Evolutionary conservation across 2,888 invertebrate species (phyloP), one percentile per base, ranked within the genome.

Genomic region (Lasioglossum marginatum): DNA sequence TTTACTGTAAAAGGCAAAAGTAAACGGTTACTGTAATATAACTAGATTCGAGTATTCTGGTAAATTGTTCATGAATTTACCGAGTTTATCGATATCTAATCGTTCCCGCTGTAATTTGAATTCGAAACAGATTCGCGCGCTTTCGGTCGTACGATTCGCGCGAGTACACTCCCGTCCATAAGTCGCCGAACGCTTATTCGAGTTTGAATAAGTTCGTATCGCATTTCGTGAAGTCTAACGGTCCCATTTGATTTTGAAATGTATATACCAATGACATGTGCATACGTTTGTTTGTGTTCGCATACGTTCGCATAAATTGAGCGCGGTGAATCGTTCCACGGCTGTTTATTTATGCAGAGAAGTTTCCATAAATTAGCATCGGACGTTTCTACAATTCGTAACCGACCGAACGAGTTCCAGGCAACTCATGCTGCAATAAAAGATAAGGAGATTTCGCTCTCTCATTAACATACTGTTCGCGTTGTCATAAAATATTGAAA

Each of bases 391-490:
- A n/a, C 23, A 43, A 52, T 43, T 72, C 23, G 12, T 60, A 60
- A n/a, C 19, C 40, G 16, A 12, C 37, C 40, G 37, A 19, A 37
- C 70, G 37, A 74, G n/a, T 75, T 57, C 23, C 45, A 60, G n/a
- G n/a, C 66, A 70, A 40, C 48, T 70, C 27, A 2, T 16, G 4
- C 8, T 19, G 48, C 48, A 19, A 70, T 31, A 70, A 70, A 40
- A 40, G n/a, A 37, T 37, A 57, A 81, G 74, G 48, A 82, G 74
- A 81, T 75, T 75, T 82, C 57, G 27, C 31, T 70, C 75, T 57
- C 37, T 0, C 60, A 63, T 71, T 81, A 76, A 31, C 70, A 48
- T 37, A 71, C 60, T 16, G n/a, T 75, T 63, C 19, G 57, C 37
- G 37, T 8, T n/a, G 23, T 2, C 52, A 10, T 60, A 16, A 31